Percentiles rank a stretch among this genome's conserved stretches.
Conservation (phyloP, 2,888 invertebrate species). For the Orchesella flavescens region DNA sequence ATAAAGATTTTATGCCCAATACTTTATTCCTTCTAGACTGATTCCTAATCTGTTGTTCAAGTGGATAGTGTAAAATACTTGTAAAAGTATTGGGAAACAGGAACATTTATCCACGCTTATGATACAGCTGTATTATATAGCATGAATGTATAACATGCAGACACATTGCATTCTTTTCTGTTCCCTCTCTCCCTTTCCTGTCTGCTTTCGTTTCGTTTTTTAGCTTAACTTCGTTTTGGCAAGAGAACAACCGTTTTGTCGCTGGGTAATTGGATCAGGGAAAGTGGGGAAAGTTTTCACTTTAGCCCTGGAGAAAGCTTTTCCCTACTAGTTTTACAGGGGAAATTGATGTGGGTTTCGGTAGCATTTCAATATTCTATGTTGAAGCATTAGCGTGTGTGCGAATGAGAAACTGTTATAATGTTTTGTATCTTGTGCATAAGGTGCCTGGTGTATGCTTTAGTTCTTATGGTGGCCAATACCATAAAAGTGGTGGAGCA, state of each 20-base stretch:
- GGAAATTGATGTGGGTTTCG: slow-evolving; percentile 53
- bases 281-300: slow-evolving; percentile 64
- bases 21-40: slow-evolving; percentile 41
- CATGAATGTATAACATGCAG: no score
- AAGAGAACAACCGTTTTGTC: slow-evolving; percentile 63
- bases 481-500: not conserved
- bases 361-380: slow-evolving; percentile 50
- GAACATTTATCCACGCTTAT: not conserved
- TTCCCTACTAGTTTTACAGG: slow-evolving; percentile 35
- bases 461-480: not conserved
- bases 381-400: not conserved
- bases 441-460: not conserved
- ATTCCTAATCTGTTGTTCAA: slow-evolving; percentile 48
- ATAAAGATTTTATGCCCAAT: not conserved
- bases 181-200: slow-evolving; percentile 30
- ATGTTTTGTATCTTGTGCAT: not conserved
- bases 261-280: slow-evolving; percentile 64
- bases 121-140: no score
- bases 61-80: slow-evolving; percentile 3
- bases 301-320: slow-evolving; percentile 53
- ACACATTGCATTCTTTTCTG: no score
- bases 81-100: not conserved
- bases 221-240: slow-evolving; percentile 55
- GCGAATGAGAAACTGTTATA: not conserved
- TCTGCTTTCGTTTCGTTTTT: slow-evolving; percentile 39